Evolutionary conservation across 2,113 vertebrate species (phyloP), one percentile per base, ranked within the genome.

Genomic region (Melanotaenia duboulayi): DNA sequence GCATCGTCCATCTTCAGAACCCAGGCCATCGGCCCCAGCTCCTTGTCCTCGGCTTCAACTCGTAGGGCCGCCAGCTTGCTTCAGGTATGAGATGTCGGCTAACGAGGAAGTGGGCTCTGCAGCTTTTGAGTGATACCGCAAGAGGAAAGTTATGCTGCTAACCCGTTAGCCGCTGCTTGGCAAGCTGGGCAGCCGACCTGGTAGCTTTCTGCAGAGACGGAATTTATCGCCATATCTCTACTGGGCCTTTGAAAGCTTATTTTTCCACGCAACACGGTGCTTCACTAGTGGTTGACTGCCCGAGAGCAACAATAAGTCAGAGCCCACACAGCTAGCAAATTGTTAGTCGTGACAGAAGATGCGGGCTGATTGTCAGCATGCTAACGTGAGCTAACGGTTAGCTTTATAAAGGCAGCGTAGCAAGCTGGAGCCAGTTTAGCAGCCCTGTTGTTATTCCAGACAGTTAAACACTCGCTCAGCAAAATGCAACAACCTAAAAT

Each of bases 1-100:
- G 95, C 96, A 81, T 97, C 96, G 85, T 97, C 96, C 96, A 97
- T 97, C 95, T 96, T 97, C 93, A 97, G 94, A 86, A 97, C 96
- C 96, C 96, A 97, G 92, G 96, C 95, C 96, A 97, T 97, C 51
- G 93, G 92, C 65, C 90, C 93, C 66, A 94, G 82, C 80, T 94
- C 93, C 89, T 94, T 93, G 83, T 94, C 92, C 85, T 94, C 91
- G 80, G 87, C 85, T 87, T 94, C 91, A 59, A 93, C 84, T 67
- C 82, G 86, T 48, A 92, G 84, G 89, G 93, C 85, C 92, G 90
- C 92, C 93, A 94, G 92, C 88, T 93, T 94, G 89, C 70, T 83
- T 75, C 82, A 73, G 89, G 82, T 88, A 81, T 37, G 57, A 76
- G 75, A 59, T 61, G 61, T 83, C 75, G 56, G 78, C 79, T 81